phyloP scores from a whole-genome alignment of 1,140 invertebrate species.

The Probaryconus sp. region DNA sequence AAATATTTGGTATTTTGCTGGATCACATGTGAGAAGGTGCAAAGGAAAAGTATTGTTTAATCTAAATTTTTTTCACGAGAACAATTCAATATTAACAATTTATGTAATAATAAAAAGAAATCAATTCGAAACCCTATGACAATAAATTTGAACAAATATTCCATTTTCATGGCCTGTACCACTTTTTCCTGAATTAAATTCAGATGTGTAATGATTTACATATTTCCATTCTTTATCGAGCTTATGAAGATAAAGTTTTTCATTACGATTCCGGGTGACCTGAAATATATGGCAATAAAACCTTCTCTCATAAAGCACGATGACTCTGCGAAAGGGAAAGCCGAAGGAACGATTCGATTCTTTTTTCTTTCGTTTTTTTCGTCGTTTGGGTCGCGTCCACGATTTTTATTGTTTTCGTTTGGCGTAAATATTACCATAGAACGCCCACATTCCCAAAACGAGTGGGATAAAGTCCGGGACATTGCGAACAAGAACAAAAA shows the following conservation, averaged over 20 bases:
- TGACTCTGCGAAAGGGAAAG: conserved; percentile 39
- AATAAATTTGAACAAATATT: too few relatives aligned
- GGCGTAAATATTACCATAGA: conserved; percentile 53
- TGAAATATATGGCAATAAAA: conserved; percentile 34
- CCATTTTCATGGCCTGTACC: too few relatives aligned
- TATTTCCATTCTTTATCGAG: too few relatives aligned
- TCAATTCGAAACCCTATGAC: too few relatives aligned
- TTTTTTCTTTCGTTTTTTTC: conserved; percentile 24
- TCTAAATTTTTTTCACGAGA: too few relatives aligned
- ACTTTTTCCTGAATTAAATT: too few relatives aligned
- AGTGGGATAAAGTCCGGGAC: conserved; percentile 22
- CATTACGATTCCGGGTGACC: conserved; percentile 9
- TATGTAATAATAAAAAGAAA: too few relatives aligned
- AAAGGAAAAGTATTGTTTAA: too few relatives aligned
- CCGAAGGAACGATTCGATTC: neutral
- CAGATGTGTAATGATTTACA: too few relatives aligned
- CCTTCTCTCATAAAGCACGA: conserved; percentile 31
- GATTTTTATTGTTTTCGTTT: conserved; percentile 48
- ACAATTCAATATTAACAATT: too few relatives aligned
- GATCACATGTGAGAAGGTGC: too few relatives aligned
- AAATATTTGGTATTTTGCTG: too few relatives aligned
- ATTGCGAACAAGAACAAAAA: conserved; percentile 2
- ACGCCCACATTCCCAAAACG: conserved; percentile 39
- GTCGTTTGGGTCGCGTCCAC: neutral
- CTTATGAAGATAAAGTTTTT: conserved; percentile 4